Evolutionary conservation across 2,797 vertebrate genomes (phyloP), one percentile per base, ranked within the genome.

Genomic region (Platalea minor): DNA sequence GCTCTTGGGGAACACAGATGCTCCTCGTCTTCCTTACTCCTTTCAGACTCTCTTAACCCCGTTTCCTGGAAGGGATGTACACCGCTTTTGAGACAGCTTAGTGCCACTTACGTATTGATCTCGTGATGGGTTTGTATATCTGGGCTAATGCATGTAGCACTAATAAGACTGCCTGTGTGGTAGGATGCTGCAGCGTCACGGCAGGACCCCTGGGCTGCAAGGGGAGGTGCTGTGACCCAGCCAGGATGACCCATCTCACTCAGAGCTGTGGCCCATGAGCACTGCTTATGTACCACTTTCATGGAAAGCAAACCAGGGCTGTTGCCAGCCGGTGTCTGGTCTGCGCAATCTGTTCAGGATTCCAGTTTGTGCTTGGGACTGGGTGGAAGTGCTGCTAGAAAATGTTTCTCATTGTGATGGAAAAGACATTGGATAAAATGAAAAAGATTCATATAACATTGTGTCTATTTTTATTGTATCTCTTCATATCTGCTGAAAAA

Each of bases 231-330:
- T 4, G 31, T 5, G 21, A 11, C 18, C 33, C 20, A 6, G 18
- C 12, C 10, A 4, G 72, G 21, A 7, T 6, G 14, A 21, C 14
- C 10, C 6, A 1, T 18, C 48, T 11, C 3, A 5, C 9, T 2
- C 20, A 5, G 37, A 10, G 41, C 20, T 5, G 16, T 10, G 31
- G 20, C 7, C 59, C 17, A 1, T 0, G 24, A 18, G n/a, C 54
- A 11, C 18, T 7, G 23, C 35, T n/a, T 17, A 4, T 1, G 9
- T 16, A 11, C 18, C 1, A 2, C 31, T 37, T 12, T 3, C 60
- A 11, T 3, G 7, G 69, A 25, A 29, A 76, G 37, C 33, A 28
- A 24, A 7, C 17, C 19, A 29, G 43, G 24, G 26, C 41, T 75
- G 16, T 6, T 54, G 29, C 63, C 29, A 16, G 39, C 12, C 4